Evolutionary conservation across 1,140 invertebrate species (phyloP), one percentile per base, ranked within the genome.

Genomic region (Venustaconcha ellipsiformis): DNA sequence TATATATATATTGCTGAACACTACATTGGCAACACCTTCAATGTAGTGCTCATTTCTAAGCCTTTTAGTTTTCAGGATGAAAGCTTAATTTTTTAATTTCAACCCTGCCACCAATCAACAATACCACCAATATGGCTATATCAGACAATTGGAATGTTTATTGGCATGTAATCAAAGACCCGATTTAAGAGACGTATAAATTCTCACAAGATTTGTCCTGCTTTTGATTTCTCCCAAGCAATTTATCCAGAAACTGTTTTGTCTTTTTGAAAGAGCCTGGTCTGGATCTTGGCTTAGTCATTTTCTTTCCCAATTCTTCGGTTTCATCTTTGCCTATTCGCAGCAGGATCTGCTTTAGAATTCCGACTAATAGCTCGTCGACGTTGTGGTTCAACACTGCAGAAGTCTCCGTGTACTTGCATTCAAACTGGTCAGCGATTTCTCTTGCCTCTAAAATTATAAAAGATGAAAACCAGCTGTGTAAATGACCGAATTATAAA

Each of bases 361-460:
- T 92, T 1, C 95, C 95, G 1, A 95, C 94, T 13, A 96, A 89
- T 0, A 96, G 90, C 78, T 96, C 94, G 82, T 96, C 94, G 3
- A 96, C 94, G 82, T 95, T 94, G 82, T 95, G 94, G 74, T 94
- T 94, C 57, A 96, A 89, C 0, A 94, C 94, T 8, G 94, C 94
- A 0, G 95, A 95, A 0, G 94, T 95, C 86, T 96, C 95, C 81
- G 95, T 95, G 84, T 95, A 95, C 84, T 95, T 95, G 85, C 94
- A 94, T 55, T 93, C 92, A 80, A 93, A 93, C n/a, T 91, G 92
- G 78, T 92, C 92, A 14, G 94, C 94, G 67, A 95, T 82, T 5
- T 65, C 56, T 67, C 80, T 81, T 14, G 80, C 88, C 59, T 89
- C 88, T 89, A 81, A 30, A 82, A 80, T 67, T 1, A 63, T 20